Evolutionary conservation across 2,888 invertebrate species (phyloP), one percentile per base, ranked within the genome.

Genomic region (Pristionchus entomophagus): DNA sequence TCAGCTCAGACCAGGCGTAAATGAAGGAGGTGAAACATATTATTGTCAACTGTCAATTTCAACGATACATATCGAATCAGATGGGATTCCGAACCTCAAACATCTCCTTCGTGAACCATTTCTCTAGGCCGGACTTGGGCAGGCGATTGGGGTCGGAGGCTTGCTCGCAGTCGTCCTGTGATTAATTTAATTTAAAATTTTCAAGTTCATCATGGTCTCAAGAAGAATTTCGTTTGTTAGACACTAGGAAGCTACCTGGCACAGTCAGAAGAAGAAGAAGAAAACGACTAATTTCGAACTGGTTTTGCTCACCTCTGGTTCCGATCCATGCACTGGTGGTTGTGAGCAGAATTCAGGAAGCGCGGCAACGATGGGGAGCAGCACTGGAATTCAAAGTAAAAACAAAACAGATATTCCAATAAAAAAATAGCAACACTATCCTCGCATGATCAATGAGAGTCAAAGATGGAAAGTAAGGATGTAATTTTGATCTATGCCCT

Each of bases 91-190:
- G 0, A 29, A 90, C 90, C 45, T 89, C 87, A 85, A 92, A 92
- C 89, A 92, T 92, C 80, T 89, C 88, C 65, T 87, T 88, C 0
- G 91, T 92, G 86, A 92, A 91, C 92, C 92, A 92, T 80, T 88
- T 87, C 85, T 92, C 92, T 22, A 92, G n/a, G 12, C 84, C 78
- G 0, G 90, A 87, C 69, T 88, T 89, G 8, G 89, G 89, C 26
- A 89, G 81, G 17, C 90, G 86, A 77, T 92, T 90, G 1, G 92
- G 92, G 80, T 92, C 92, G 12, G 89, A 87, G 22, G 89, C 87
- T 22, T 85, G 32, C 84, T 87, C 62, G 86, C 87, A 88, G 87
- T 87, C 77, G 69, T 88, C 88, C 49, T 51, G 84, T 4, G 32
- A 22, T 19, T 12, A 41, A 77, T 22, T n/a, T 10, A 2, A 45